A percentile compares a stretch with the other conserved stretches of the same genome.
phyloP scores from a whole-genome alignment of 2,888 invertebrate genomes.

The Rhorus exstirpatorius region DNA sequence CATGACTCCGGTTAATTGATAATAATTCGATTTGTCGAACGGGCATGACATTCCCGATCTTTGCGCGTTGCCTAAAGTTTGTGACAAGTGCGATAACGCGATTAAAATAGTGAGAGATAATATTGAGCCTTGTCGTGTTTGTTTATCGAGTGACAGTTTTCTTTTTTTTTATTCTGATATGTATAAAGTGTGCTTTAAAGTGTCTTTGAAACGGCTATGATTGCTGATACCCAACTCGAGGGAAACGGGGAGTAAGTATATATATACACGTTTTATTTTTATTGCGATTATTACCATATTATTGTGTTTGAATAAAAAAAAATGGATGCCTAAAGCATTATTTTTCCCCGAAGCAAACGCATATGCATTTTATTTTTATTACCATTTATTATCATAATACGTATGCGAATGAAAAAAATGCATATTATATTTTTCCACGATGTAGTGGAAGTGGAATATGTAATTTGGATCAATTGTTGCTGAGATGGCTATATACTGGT shows the following conservation, averaged over 20 bases:
- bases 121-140: constrained; percentile 23
- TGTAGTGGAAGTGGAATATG: too few species aligned
- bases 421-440: too few species aligned
- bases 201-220: constrained; percentile 41
- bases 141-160: constrained; percentile 1
- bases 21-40: constrained; percentile 60
- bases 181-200: constrained; percentile 27
- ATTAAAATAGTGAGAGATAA: constrained; percentile 57
- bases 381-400: too few species aligned
- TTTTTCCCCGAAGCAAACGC: too few species aligned
- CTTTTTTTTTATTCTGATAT: neutral
- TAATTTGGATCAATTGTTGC: too few species aligned
- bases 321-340: neutral
- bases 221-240: constrained; percentile 31
- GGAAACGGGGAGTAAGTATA: constrained; percentile 56
- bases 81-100: neutral
- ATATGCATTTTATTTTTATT: too few species aligned
- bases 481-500: too few species aligned
- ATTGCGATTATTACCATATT: constrained; percentile 1
- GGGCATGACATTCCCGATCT: constrained; percentile 52
- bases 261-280: neutral
- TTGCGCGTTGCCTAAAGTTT: constrained; percentile 45
- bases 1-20: constrained; percentile 59
- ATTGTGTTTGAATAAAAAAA: neutral
- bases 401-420: too few species aligned